Conservation (phyloP, 2,113 vertebrate species). For the Caranx ignobilis region DNA sequence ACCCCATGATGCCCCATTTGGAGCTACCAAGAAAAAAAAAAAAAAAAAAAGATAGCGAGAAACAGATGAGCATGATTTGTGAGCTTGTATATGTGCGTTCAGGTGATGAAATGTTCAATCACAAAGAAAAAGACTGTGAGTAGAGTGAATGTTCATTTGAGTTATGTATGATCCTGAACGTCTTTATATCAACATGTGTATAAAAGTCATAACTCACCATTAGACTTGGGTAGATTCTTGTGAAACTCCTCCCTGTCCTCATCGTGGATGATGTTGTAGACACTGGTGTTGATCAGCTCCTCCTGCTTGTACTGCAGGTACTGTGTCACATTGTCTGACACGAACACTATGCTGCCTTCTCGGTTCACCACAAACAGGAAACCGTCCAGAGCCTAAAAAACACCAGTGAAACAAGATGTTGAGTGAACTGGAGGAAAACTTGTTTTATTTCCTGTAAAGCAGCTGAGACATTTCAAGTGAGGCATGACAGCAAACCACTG, state of each 20-base stretch:
- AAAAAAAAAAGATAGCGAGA: background rate
- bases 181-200: background rate
- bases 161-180: background rate
- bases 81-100: background rate
- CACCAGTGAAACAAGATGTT: background rate
- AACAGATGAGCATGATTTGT: background rate
- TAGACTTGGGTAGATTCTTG: conserved; percentile 95
- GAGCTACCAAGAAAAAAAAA: conserved; percentile 65
- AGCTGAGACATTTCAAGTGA: conserved; percentile 23
- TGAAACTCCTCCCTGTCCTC: conserved; percentile 96
- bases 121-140: background rate
- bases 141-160: background rate
- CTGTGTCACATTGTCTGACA: conserved; percentile 98
- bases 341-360: conserved; percentile 97
- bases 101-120: background rate
- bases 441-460: background rate
- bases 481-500: background rate
- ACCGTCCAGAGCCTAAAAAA: conserved; percentile 92
- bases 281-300: conserved; percentile 96
- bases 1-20: conserved; percentile 93
- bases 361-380: conserved; percentile 99
- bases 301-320: conserved; percentile 98
- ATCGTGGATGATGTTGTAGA: conserved; percentile 96
- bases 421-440: background rate
- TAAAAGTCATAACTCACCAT: conserved; percentile 81